Evolutionary conservation across 2,888 invertebrate genomes (phyloP).

Genomic region (Bibio marci): DNA sequence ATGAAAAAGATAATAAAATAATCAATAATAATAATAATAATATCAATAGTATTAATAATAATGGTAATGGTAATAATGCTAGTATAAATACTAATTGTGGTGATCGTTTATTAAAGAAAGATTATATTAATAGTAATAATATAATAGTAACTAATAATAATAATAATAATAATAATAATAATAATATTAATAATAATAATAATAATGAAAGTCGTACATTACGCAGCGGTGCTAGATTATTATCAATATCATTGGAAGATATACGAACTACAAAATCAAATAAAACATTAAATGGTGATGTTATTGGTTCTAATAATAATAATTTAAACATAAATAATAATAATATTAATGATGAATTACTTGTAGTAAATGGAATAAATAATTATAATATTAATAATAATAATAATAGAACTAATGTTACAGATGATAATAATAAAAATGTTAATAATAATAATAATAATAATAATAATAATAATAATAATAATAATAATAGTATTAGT

Average conservation of each 20-base stretch:
- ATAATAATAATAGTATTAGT: no score
- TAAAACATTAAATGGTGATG: constrained; percentile 4
- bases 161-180: no score
- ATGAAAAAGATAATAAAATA: no score
- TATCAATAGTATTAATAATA: background rate
- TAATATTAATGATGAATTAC: no score
- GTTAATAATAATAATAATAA: background rate
- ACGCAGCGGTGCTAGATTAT: background rate
- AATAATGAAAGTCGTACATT: constrained; percentile 1
- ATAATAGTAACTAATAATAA: no score
- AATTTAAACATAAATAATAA: constrained; percentile 6
- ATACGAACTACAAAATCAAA: constrained; percentile 9
- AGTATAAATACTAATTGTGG: constrained; percentile 1
- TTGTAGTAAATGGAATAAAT: no score
- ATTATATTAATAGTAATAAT: background rate
- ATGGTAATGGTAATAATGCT: background rate
- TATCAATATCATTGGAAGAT: constrained; percentile 1
- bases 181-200: no score
- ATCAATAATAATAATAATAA: background rate
- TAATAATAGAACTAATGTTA: background rate
- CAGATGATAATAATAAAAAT: background rate
- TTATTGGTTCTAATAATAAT: constrained; percentile 21
- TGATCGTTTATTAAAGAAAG: background rate
- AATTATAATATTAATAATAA: background rate
- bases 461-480: background rate